These are phyloP conservation scores for Epizoanthus illoricatus DNA, from an alignment of 92 coral and sea anemone genomes.

Conservation along the genomic window DNA sequence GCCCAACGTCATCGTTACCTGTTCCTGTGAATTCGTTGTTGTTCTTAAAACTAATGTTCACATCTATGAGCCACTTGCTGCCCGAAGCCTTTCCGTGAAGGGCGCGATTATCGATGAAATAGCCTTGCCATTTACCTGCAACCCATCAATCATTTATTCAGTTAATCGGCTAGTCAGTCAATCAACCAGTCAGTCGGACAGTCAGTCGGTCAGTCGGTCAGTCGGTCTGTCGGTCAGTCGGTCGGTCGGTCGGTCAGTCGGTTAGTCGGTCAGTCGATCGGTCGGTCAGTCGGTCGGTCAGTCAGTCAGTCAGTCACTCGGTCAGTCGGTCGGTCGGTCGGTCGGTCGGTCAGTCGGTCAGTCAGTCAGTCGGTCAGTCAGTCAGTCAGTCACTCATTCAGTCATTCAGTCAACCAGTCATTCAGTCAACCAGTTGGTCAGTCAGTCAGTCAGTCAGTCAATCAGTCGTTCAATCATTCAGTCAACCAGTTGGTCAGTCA, in stretches of 20 bases:
- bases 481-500: background rate
- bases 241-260: background rate
- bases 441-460: background rate
- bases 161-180: no score
- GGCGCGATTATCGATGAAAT: conserved; percentile 44
- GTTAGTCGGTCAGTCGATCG: background rate
- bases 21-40: conserved; percentile 40
- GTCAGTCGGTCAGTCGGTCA: no score
- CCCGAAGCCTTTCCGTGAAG: conserved; percentile 33
- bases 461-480: background rate
- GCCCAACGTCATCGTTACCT: conserved; percentile 45
- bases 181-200: background rate
- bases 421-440: no score
- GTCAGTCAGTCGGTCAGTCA: no score
- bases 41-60: conserved; percentile 38
- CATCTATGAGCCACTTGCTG: conserved; percentile 54
- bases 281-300: background rate
- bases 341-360: no score
- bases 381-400: no score
- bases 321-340: no score
- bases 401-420: no score
- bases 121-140: conserved; percentile 50
- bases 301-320: background rate
- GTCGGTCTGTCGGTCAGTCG: background rate
- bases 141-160: background rate